Evolutionary conservation across 2,113 vertebrate species (phyloP).

Genomic region (Melanostigma gelatinosum): DNA sequence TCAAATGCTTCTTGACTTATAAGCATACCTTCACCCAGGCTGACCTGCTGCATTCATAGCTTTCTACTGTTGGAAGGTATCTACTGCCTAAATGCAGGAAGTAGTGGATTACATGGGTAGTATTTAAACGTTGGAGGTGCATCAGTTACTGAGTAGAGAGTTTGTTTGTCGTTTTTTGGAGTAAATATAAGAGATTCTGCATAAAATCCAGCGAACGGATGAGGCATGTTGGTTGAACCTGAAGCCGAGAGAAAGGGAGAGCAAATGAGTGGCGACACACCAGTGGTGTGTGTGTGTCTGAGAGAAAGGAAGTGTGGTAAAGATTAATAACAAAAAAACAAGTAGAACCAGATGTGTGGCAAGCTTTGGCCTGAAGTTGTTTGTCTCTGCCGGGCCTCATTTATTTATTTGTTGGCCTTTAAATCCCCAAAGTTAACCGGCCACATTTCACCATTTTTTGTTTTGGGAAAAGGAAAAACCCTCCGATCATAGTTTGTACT

Average conservation of each 20-base stretch:
- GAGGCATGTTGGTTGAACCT: neutral
- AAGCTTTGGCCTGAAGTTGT: neutral
- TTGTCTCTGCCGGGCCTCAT: neutral
- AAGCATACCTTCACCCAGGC: neutral
- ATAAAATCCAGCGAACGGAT: neutral
- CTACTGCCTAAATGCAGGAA: neutral
- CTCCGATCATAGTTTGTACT: neutral
- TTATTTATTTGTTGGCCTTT: neutral
- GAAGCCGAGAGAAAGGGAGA: neutral
- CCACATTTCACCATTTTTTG: neutral
- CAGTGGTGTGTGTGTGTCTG: neutral
- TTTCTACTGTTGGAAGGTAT: neutral
- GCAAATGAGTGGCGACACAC: neutral
- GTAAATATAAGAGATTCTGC: neutral
- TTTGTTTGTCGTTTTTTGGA: neutral
- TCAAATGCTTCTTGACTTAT: neutral
- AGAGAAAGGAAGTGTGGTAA: neutral
- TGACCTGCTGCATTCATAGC: too few relatives aligned
- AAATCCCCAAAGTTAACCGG: neutral
- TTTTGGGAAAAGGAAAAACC: neutral
- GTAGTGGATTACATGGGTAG: neutral
- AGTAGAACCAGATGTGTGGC: slow-evolving; percentile 19
- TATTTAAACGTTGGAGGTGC: neutral
- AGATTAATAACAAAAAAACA: slow-evolving; percentile 11
- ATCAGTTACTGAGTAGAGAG: neutral